A percentile compares a stretch with the other conserved stretches of the same genome.
Conservation (phyloP, 2,797 vertebrate genomes). For the Eulemur coronatus region DNA sequence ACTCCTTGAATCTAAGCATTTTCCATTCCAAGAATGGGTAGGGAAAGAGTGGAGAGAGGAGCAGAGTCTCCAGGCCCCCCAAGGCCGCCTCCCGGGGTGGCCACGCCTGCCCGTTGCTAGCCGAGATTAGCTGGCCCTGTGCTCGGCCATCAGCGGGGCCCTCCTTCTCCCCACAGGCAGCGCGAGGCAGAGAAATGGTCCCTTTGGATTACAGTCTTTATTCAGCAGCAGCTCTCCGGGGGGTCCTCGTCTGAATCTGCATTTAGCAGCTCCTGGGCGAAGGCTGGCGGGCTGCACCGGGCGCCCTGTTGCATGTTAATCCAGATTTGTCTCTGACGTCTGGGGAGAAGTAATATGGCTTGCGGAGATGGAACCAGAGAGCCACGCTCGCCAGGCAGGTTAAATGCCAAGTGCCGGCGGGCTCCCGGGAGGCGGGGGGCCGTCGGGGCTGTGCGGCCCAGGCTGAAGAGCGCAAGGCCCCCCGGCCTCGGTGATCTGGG, state of each 20-base stretch:
- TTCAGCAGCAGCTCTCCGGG: constrained; percentile 60
- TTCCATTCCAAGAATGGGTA: neutral
- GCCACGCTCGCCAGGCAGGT: constrained; percentile 41
- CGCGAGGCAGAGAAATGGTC: constrained; percentile 10
- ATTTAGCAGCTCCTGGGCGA: constrained; percentile 52
- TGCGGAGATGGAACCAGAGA: constrained; percentile 37
- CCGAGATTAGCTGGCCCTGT: neutral
- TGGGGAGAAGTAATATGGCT: constrained; percentile 46
- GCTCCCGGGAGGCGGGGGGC: neutral
- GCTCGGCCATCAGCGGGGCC: neutral
- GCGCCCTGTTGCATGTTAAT: constrained; percentile 72
- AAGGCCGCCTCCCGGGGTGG: neutral
- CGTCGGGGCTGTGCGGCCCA: neutral
- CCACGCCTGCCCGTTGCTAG: neutral
- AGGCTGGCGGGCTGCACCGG: neutral
- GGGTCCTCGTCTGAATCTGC: constrained; percentile 60
- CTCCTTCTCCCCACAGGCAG: neutral
- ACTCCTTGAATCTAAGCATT: neutral
- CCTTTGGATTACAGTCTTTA: constrained; percentile 80
- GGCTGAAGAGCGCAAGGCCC: neutral
- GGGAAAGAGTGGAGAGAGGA: neutral
- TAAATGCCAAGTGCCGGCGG: constrained; percentile 63
- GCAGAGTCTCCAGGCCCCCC: neutral
- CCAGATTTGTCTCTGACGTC: constrained; percentile 44
- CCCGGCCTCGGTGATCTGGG: neutral